Evolutionary conservation across 2,113 vertebrate species (phyloP), one percentile per base, ranked within the genome.

Genomic region (Sapayoa aenigma): DNA sequence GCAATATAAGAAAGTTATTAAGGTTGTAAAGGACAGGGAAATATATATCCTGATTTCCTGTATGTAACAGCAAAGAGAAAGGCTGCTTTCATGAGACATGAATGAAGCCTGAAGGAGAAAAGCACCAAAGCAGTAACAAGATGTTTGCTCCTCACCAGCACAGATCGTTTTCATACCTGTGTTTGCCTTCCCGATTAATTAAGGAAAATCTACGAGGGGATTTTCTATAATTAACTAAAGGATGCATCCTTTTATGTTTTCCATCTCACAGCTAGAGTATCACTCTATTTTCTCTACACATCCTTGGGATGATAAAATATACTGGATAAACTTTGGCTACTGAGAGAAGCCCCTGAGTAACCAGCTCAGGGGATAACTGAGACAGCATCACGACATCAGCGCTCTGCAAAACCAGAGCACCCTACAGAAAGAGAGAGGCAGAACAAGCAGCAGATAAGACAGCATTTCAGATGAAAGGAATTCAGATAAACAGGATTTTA

Each of bases 381-480:
- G 90, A 96, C 56, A 77, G 12, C 69, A 84, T 79, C 27, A 0
- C 2, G 0, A 89, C 24, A 21, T 42, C 87, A n/a, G 72, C 2
- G 0, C 44, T 76, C 76, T 28, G 37, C 28, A 84, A 65, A 92
- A 74, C 6, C 82, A 91, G 44, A 87, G 77, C 2, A 6, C 3
- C 10, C 66, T 27, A 82, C 39, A 31, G 23, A 87, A 44, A 83
- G 50, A 44, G 39, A 75, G 42, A 79, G 79, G 55, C 60, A 81
- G 44, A 87, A 75, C 39, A 42, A 75, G 88, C 78, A 58, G 56
- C 5, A 12, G 88, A 84, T 90, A 94, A 95, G 77, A 82, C 47
- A 92, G 88, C 88, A 82, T 92, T 95, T 89, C 56, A 93, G 93
- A 94, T 96, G 78, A 92, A 92, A 95, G 37, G 73, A 78, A 90